These are phyloP conservation scores for Pomatostomus ruficeps DNA, from an alignment of 2,113 vertebrate genomes.

Conservation along the genomic window DNA sequence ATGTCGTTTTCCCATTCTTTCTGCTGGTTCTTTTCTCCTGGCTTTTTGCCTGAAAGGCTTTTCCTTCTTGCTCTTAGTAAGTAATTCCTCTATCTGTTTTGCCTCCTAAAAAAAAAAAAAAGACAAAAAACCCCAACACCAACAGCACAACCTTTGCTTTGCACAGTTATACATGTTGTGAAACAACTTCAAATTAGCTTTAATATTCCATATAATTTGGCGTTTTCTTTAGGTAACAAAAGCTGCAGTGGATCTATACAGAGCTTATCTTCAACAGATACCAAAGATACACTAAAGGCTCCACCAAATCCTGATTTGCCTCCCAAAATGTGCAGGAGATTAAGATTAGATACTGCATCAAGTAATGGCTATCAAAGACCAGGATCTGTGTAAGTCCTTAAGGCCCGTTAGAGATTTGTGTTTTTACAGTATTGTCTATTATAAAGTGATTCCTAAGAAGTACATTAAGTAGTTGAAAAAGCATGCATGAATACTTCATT, in stretches of 20 bases:
- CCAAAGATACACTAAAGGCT: constrained; percentile 76
- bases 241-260: constrained; percentile 90
- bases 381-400: constrained; percentile 86
- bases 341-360: constrained; percentile 73
- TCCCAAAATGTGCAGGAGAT: constrained; percentile 77
- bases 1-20: neutral
- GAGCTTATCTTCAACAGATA: constrained; percentile 85
- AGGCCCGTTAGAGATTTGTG: neutral
- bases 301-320: constrained; percentile 80
- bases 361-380: constrained; percentile 92
- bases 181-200: neutral
- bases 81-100: constrained; percentile 12
- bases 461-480: neutral
- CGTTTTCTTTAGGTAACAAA: constrained; percentile 81
- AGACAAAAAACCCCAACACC: neutral
- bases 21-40: neutral
- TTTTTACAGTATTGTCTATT: neutral
- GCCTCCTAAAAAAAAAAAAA: neutral
- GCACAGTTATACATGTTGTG: neutral
- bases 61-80: neutral
- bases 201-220: constrained; percentile 2
- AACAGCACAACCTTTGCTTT: neutral
- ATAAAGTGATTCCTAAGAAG: neutral
- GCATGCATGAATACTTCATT: neutral
- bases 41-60: neutral